Base-by-base conservation (phyloP, 37 sponge, comb jelly and placozoan genomes). In the Chondrosia reniformis region DNA sequence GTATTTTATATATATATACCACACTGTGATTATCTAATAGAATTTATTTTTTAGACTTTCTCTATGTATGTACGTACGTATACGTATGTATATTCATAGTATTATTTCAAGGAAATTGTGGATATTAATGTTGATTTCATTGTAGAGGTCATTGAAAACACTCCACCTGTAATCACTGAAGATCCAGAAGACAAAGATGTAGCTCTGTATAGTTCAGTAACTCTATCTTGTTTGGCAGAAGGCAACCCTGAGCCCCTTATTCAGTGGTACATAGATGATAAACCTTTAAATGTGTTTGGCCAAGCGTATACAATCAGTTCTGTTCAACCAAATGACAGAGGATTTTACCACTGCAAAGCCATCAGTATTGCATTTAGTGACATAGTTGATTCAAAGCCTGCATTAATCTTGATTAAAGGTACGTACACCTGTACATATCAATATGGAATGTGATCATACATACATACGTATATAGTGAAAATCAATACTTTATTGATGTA, bases 241-340 rank as follows among this genome's bases (percentile, higher is more conserved):
- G 72, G 72, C 21, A 69, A 69, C 43, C 72, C 72, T 17, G 41
- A 39, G 31, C 72, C 72, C 22, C 44, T 69, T n/a, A 69, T 69
- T 43, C 32, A 2, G 43, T 69, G 72, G 72, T 69, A 39, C 42
- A 69, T 43, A 44, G 72, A 69, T 7, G 17, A 37, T 22, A 44
- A 44, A 10, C 44, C 72, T 69, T 25, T 24, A 24, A n/a, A 41
- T 69, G 72, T 69, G 38, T 41, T 41, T 39, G 41, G 12, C n/a
- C 24, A 6, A 39, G 12, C 24, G 43, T 69, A 69, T 24, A 39
- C 41, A 12, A 69, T 69, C 22, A 25, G 22, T 13, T 24, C 24
- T 21, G 22, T 69, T 34, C 10, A 1, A 39, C 43, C 72, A 69
- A 44, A 13, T 24, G 72, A 69, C 72, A 69, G 72, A 25, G 72